Conservation (phyloP, 2,797 vertebrate genomes). For the Bothrops alternatus region DNA sequence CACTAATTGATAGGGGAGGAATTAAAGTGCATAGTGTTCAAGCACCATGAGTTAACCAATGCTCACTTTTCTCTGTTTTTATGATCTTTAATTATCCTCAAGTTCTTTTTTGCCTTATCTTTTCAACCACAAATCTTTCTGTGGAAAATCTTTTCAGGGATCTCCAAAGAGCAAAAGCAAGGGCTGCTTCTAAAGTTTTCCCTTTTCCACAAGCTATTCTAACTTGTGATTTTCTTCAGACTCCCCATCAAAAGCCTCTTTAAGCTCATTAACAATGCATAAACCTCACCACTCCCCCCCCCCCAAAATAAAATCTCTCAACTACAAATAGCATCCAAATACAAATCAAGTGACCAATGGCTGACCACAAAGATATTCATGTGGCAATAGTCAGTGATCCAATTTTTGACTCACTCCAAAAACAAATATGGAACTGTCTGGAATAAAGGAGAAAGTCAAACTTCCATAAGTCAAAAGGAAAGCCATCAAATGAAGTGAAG, state of each 20-base stretch:
- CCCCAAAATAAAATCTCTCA: not conserved
- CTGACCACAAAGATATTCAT: not conserved
- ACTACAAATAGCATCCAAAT: not conserved
- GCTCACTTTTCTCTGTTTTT: constrained; percentile 1
- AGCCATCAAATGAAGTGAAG: not conserved
- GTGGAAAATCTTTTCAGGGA: not conserved
- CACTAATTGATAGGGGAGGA: constrained; percentile 7
- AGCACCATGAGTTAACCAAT: not conserved
- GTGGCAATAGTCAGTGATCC: not conserved
- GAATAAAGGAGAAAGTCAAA: not conserved
- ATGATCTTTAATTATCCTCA: not conserved
- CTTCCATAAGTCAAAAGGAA: not conserved
- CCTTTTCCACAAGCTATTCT: not conserved
- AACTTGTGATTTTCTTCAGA: not conserved
- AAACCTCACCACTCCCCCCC: not conserved
- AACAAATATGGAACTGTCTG: not conserved
- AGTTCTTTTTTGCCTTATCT: not conserved
- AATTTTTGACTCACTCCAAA: not conserved
- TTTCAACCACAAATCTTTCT: not conserved
- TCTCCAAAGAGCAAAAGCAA: not conserved
- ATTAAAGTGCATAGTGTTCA: not conserved
- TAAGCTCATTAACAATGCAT: not conserved
- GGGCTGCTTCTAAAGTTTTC: not conserved
- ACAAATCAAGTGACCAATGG: not conserved
- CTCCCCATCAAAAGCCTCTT: not conserved